Evolutionary conservation across 2,113 vertebrate genomes (phyloP).

Genomic region (Platysternon megacephalum): DNA sequence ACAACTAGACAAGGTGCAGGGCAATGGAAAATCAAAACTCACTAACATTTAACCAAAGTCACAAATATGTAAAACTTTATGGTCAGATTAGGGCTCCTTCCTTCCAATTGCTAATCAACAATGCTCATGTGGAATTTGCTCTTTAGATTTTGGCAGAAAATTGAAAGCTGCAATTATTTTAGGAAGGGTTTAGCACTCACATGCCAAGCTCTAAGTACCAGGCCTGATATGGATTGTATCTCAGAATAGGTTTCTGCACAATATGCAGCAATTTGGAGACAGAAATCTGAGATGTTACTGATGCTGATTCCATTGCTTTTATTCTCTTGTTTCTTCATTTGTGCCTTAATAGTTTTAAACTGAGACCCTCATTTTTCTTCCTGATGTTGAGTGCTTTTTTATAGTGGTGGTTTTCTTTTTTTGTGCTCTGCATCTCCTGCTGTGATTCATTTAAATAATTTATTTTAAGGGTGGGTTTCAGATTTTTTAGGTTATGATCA

Average conservation of each 20-base stretch:
- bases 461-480: conserved; percentile 6
- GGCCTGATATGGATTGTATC: not conserved
- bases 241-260: not conserved
- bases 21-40: fast-evolving
- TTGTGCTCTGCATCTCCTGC: not conserved
- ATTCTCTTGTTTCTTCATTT: not conserved
- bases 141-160: not conserved
- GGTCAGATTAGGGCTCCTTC: fast-evolving
- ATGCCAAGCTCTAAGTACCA: not conserved
- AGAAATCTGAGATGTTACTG: not conserved
- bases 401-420: not conserved
- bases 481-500: not conserved
- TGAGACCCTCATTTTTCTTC: not conserved
- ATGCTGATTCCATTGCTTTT: not conserved
- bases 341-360: not conserved
- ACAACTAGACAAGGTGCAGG: not conserved
- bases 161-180: not conserved
- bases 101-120: not conserved
- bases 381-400: not conserved
- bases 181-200: not conserved
- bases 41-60: not conserved
- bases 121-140: not conserved
- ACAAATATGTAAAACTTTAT: not conserved
- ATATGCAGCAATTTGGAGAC: not conserved
- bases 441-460: conserved; percentile 29